Evolutionary conservation across 23 tunicate genomes (phyloP), one percentile per base, ranked within the genome.

Genomic region (Phallusia fumigata): DNA sequence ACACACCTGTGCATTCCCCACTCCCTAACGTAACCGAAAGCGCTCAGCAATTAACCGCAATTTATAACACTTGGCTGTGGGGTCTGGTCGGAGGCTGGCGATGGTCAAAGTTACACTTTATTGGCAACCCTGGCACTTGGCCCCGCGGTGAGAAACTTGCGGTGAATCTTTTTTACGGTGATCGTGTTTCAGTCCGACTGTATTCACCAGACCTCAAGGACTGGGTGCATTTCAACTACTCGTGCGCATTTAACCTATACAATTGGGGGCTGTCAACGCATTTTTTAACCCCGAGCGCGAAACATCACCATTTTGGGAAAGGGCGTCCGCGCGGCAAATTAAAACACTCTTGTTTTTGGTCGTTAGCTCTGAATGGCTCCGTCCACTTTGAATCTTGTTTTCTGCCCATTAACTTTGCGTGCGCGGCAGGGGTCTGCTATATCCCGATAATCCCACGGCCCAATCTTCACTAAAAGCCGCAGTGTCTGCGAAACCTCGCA

Each of bases 71-170:
- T 58, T 58, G 69, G 69, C 69, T 24, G 5, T 18, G n/a, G n/a
- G n/a, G 58, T 51, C 58, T 51, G 58, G 58, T 15, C 15, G 13
- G 16, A 24, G 13, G 13, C 69, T 24, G 28, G 69, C 15, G 69
- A 58, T 24, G 69, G 69, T 24, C 69, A 24, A 21, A 58, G 69
- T 58, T 58, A 10, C 69, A 58, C 28, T 24, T 22, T 58, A 58
- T 58, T 24, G 28, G 11, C 8, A 24, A 58, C 28, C 28, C 28
- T 13, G 69, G 69, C 69, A 58, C 69, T 58, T 58, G 69, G 69
- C 69, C 69, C 28, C 28, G 26, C 69, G 69, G 69, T 58, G 69
- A 58, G 69, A 58, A 58, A 58, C 69, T 58, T 58, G 69, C 28
- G 69, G 69, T 58, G 16, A 58, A 58, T 58, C 69, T 58, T 58